Evolutionary conservation across 2,888 invertebrate species (phyloP).

Genomic region (Phengaris alcon): DNA sequence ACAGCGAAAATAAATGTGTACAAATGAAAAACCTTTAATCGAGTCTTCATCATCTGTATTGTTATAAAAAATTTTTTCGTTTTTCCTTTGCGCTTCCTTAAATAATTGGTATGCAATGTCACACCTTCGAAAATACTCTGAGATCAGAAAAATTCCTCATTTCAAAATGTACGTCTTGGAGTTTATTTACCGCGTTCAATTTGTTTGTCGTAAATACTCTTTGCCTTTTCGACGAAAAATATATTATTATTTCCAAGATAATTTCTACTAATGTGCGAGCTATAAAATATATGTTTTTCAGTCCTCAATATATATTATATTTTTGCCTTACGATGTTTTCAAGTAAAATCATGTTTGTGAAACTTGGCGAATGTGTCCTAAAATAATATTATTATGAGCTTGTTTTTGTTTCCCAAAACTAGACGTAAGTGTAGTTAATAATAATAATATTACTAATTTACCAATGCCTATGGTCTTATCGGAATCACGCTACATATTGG

Average conservation of each 20-base stretch:
- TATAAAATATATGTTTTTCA: too few relatives aligned
- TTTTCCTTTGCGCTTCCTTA: background rate
- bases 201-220: too few relatives aligned
- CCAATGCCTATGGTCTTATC: too few relatives aligned
- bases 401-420: background rate
- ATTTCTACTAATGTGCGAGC: background rate
- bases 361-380: background rate
- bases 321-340: background rate
- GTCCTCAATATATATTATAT: background rate
- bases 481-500: too few relatives aligned
- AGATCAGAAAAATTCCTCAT: background rate
- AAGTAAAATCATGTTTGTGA: background rate
- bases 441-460: too few relatives aligned
- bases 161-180: background rate
- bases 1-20: background rate
- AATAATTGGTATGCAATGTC: slow-evolving; percentile 2
- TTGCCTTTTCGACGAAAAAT: background rate
- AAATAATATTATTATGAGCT: background rate
- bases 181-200: too few relatives aligned
- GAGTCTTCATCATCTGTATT: slow-evolving; percentile 9
- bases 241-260: background rate
- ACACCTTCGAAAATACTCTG: background rate
- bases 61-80: slow-evolving; percentile 3
- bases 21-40: slow-evolving; percentile 17
- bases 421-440: background rate